Conservation (phyloP, 1,140 invertebrate species). For the Platyura marginata region DNA sequence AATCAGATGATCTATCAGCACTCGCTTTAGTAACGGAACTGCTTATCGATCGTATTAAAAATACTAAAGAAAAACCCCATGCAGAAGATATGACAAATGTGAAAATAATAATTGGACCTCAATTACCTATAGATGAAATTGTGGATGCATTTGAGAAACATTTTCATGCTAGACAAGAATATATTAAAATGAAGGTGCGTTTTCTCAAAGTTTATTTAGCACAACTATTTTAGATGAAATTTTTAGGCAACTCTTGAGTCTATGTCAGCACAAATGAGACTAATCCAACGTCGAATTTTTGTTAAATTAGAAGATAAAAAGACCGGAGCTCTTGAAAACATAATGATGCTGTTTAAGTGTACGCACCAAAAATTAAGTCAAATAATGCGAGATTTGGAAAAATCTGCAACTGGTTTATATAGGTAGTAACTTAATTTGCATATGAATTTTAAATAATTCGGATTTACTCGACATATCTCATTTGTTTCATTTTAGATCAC, state of each 20-base stretch:
- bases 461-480: not conserved
- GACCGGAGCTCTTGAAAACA: slow-evolving; percentile 12
- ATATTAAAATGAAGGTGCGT: not conserved
- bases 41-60: slow-evolving; percentile 4
- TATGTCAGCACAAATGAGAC: slow-evolving; percentile 20
- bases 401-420: not conserved
- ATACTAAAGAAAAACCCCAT: slow-evolving; percentile 8
- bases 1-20: slow-evolving; percentile 18
- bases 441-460: not conserved
- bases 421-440: not conserved
- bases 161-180: not conserved
- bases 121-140: slow-evolving; percentile 16
- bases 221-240: not conserved
- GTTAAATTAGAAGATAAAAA: slow-evolving; percentile 17
- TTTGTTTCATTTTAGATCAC: slow-evolving; percentile 11
- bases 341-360: slow-evolving; percentile 21
- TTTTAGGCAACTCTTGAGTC: slow-evolving; percentile 14
- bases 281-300: slow-evolving; percentile 16
- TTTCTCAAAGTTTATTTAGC: not conserved
- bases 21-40: slow-evolving; percentile 17
- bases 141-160: slow-evolving; percentile 16
- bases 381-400: not conserved
- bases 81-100: slow-evolving; percentile 7
- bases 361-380: slow-evolving; percentile 9
- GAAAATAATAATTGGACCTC: slow-evolving; percentile 5